phyloP scores from a whole-genome alignment of 2,888 invertebrate genomes.

The Tetranychus piercei region DNA sequence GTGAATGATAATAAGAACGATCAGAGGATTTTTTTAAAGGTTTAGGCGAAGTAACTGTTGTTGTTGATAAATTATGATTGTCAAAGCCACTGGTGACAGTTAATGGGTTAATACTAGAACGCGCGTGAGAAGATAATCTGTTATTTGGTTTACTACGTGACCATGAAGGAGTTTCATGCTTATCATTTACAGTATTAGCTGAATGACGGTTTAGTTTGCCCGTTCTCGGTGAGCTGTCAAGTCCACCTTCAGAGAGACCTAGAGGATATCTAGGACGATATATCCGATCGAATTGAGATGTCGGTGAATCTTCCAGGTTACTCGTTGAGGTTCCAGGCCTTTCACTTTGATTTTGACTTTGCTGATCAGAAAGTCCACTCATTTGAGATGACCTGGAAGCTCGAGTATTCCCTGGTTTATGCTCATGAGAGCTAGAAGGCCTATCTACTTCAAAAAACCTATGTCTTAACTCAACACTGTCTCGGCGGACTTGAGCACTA shows the following conservation, averaged over 20 bases:
- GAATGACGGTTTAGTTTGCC: too few species aligned
- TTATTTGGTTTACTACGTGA: too few species aligned
- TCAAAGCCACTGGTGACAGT: not conserved
- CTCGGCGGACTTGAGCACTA: slow-evolving; percentile 49
- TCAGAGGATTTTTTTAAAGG: not conserved
- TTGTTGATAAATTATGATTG: not conserved
- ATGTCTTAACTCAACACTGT: slow-evolving; percentile 13
- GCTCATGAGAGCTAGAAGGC: not conserved
- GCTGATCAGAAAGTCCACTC: not conserved
- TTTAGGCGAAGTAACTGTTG: not conserved
- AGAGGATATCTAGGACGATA: too few species aligned
- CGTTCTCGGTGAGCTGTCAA: too few species aligned
- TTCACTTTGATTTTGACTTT: not conserved
- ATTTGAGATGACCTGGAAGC: not conserved
- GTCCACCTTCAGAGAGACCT: too few species aligned
- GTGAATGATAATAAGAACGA: not conserved
- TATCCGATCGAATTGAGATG: too few species aligned
- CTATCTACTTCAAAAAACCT: not conserved
- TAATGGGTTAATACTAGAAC: too few species aligned
- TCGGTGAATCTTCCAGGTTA: too few species aligned
- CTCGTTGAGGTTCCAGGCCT: too few species aligned
- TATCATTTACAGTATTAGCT: too few species aligned
- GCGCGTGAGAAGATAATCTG: too few species aligned
- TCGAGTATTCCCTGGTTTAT: not conserved
- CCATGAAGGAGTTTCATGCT: too few species aligned